Base-by-base conservation (phyloP, 2,113 vertebrate genomes). In the Hiodon alosoides region DNA sequence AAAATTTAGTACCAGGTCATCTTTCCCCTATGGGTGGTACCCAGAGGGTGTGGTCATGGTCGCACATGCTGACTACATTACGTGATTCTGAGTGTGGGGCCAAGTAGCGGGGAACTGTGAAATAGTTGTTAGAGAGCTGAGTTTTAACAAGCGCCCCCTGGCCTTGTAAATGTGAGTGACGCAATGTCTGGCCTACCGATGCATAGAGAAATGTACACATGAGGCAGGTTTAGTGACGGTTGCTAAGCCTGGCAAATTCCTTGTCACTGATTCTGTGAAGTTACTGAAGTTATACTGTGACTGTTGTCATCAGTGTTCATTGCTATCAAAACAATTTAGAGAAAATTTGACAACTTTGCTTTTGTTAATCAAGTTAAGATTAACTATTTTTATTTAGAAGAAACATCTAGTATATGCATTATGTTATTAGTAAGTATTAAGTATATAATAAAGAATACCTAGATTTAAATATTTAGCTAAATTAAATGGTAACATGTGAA, bases 131-230 rank as follows among this genome's bases (percentile, higher is more conserved):
- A 10, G n/a, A 31, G 5, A 13, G 47, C 71, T 31, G 50, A 48
- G 7, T 52, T 47, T 57, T 76, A 48, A 17, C 74, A 57, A 16
- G 16, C 3, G 16, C 51, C 31, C 31, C 11, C 71, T 0, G 17
- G 71, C 11, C 70, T 9, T 72, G 10, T 72, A 71, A 16, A 76
- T 5, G 75, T 62, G 3, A 3, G 8, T 76, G 81, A 85, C 77
- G 61, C 79, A 75, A 81, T 64, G 4, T 55, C 69, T 76, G 72
- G 75, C 71, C 77, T 76, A 69, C 78, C 73, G 66, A 61, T 75
- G 71, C 7, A 16, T 31, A 71, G 2, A 17, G 0, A 7, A 62
- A 6, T 0, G 50, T 59, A 61, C 57, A 57, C 54, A 71, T 78
- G 14, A 46, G 11, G 8, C 64, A 5, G 17, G 57, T 73, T 71